Conservation (phyloP, 2,113 vertebrate species). For the Petrocephalus zakoni region DNA sequence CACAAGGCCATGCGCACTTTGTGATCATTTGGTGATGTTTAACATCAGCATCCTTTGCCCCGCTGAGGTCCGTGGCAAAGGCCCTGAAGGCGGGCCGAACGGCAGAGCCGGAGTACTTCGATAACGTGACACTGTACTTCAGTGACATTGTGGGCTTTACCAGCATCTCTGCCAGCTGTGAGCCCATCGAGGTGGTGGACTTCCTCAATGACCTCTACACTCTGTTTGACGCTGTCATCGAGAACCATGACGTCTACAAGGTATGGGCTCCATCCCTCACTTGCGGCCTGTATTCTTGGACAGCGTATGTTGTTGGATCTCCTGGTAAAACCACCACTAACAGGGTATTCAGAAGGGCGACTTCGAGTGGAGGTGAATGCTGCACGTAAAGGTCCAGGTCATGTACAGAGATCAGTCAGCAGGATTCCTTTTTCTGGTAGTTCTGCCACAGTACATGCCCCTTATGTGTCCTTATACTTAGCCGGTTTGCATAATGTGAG, state of each 20-base stretch:
- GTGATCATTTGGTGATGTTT: background rate
- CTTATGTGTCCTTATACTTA: background rate
- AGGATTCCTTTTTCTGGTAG: background rate
- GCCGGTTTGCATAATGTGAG: background rate
- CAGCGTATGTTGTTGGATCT: background rate
- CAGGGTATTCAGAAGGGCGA: background rate
- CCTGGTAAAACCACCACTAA: background rate
- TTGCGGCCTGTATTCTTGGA: background rate
- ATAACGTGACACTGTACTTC: slow-evolving; percentile 68
- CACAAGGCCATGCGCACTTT: background rate
- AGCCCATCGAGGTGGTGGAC: slow-evolving; percentile 73
- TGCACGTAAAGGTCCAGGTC: background rate
- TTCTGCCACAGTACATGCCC: background rate
- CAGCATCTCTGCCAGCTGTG: slow-evolving; percentile 64
- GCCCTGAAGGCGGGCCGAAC: slow-evolving; percentile 58
- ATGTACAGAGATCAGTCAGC: background rate
- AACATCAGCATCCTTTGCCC: background rate
- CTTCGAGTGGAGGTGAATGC: background rate
- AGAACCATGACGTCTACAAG: slow-evolving; percentile 74
- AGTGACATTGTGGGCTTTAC: slow-evolving; percentile 39
- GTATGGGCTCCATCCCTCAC: slow-evolving; percentile 36
- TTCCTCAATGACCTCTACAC: slow-evolving; percentile 75
- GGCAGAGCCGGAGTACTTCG: slow-evolving; percentile 66
- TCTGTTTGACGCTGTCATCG: slow-evolving; percentile 68
- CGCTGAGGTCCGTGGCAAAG: slow-evolving; percentile 65